Conservation (phyloP, 2,888 invertebrate genomes). For the Caradrina clavipalpis region DNA sequence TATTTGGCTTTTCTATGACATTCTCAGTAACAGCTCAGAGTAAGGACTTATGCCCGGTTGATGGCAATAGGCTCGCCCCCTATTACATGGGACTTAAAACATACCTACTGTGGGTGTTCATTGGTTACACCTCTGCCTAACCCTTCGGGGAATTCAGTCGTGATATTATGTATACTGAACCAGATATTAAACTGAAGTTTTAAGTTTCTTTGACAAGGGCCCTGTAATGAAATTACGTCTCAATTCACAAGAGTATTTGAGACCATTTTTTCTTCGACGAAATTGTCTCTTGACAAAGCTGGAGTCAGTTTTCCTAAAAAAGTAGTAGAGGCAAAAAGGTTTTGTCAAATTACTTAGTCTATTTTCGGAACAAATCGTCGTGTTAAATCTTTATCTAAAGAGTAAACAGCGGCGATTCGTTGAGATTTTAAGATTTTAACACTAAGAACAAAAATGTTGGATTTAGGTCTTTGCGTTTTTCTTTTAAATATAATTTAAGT, state of each 20-base stretch:
- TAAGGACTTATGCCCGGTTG: too few relatives aligned
- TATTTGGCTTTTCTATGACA: too few relatives aligned
- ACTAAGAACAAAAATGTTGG: background rate
- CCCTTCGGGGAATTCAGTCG: too few relatives aligned
- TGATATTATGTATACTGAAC: too few relatives aligned
- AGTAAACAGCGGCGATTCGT: constrained; percentile 19
- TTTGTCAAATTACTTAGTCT: constrained; percentile 33
- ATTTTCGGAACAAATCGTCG: constrained; percentile 34
- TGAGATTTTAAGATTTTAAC: constrained; percentile 9
- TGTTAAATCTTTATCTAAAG: constrained; percentile 27
- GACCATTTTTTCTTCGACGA: constrained; percentile 14
- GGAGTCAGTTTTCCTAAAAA: constrained; percentile 29
- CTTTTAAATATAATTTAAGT: background rate
- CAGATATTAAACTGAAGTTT: constrained; percentile 20
- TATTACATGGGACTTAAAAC: too few relatives aligned
- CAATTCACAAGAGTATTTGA: constrained; percentile 21
- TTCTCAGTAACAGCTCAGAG: too few relatives aligned
- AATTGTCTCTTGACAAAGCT: constrained; percentile 25
- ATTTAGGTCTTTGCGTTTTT: constrained; percentile 5
- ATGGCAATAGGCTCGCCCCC: too few relatives aligned
- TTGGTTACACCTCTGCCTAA: too few relatives aligned
- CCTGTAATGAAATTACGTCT: constrained; percentile 29
- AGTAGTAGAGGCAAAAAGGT: constrained; percentile 4
- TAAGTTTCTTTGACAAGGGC: constrained; percentile 8
- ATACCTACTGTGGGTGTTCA: too few relatives aligned